A percentile compares a stretch with the other conserved stretches of the same genome.
These are phyloP conservation scores for Trematomus loennbergii DNA, from an alignment of 2,113 vertebrate genomes.

Conservation along the genomic window DNA sequence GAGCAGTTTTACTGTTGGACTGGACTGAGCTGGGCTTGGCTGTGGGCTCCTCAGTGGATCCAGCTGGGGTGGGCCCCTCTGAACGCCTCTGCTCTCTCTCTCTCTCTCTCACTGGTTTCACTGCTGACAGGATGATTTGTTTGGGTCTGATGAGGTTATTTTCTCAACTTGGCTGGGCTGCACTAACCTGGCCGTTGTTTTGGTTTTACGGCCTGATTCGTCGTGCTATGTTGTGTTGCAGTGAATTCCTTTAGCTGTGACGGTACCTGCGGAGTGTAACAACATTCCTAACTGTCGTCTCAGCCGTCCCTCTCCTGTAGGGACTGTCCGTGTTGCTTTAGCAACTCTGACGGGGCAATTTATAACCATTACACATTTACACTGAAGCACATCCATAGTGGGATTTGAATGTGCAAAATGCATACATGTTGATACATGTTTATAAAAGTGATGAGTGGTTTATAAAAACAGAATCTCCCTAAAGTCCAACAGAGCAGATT, in stretches of 20 bases:
- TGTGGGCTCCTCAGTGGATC: slow-evolving; percentile 31
- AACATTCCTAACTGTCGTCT: slow-evolving; percentile 45
- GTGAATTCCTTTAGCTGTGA: slow-evolving; percentile 25
- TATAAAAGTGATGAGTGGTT: background rate
- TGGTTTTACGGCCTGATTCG: slow-evolving; percentile 12
- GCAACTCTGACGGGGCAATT: slow-evolving; percentile 50
- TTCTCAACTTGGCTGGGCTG: slow-evolving; percentile 12
- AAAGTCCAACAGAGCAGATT: background rate
- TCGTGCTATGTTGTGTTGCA: background rate
- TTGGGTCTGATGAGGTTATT: slow-evolving; percentile 39
- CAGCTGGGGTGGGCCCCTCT: slow-evolving; percentile 47
- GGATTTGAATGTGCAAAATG: slow-evolving; percentile 6
- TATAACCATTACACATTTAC: slow-evolving; percentile 50
- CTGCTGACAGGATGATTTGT: slow-evolving; percentile 59
- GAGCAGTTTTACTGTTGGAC: slow-evolving; percentile 41
- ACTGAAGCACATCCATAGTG: slow-evolving; percentile 38
- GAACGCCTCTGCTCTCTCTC: background rate
- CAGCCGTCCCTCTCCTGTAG: slow-evolving; percentile 25
- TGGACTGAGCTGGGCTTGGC: slow-evolving; percentile 50
- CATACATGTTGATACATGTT: slow-evolving; percentile 5
- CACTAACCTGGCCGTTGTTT: slow-evolving; percentile 39
- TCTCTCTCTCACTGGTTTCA: slow-evolving; percentile 9
- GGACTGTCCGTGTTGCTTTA: slow-evolving; percentile 35
- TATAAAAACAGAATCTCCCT: background rate
- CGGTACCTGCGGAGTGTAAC: slow-evolving; percentile 39